Base-by-base conservation (phyloP, 1,140 invertebrate species). In the Atopsyche davidsoni region DNA sequence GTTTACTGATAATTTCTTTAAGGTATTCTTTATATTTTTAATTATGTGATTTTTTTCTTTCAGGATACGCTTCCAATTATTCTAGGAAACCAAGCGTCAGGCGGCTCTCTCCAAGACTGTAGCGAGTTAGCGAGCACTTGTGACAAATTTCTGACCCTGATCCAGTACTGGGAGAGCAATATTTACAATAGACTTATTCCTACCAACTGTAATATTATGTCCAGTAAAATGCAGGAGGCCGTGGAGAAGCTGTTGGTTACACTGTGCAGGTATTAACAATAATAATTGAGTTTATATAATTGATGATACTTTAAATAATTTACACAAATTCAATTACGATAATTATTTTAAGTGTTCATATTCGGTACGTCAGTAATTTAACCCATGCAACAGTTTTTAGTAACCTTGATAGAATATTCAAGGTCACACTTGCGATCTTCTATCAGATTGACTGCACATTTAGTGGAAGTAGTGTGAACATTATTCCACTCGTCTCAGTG, bases 151-250 rank as follows among this genome's bases (percentile, higher is more conserved):
- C 62, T 72, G 3, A 70, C 67, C 0, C 47, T 73, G 2, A 61
- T 72, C 3, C 65, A 71, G 18, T 74, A 71, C 34, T 72, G 70
- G 70, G 68, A 74, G 46, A 57, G 60, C 3, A 67, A 67, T 45
- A 64, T 68, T 35, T 71, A 65, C 38, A 50, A 65, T 41, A 51
- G 51, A 11, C 22, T 50, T n/a, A 51, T 23, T n/a, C 57, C 46
- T 31, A 48, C 41, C 3, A 39, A 48, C 16, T 52, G 24, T 4
- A 39, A 59, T 11, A 54, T 69, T 13, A 43, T 71, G 1, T 60
- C 58, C 1, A 55, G 61, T 6, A 59, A 61, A 28, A 66, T 67
- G 23, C 62, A 52, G 23, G 54, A 52, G 17, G 57, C 64, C 1
- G 59, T 72, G 24, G 68, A 73, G 45, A 64, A 58, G 21, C 48